Base-by-base conservation (phyloP, 2,888 invertebrate genomes). In the Anaspis maculata region DNA sequence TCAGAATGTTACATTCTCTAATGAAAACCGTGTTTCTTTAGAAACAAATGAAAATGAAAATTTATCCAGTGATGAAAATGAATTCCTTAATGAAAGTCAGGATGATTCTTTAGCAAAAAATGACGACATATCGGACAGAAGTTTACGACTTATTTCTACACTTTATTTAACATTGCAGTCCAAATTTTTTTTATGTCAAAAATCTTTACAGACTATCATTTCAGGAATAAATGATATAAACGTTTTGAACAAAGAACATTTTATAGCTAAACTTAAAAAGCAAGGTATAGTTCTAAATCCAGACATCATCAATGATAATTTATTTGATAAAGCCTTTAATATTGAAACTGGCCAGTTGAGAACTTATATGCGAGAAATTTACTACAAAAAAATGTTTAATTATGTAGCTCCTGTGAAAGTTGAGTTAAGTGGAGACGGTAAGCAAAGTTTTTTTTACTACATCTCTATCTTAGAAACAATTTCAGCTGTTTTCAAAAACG, bases 381-480 rank as follows among this genome's bases (percentile, higher is more conserved):
- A 21, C 34, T 42, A 31, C 24, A 32, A 39, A 26, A 3, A 33
- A 13, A 3, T 39, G 25, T 36, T 42, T 28, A 25, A 34, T 24
- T 40, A 22, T 14, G 25, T 40, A 3, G 28, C 23, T 7, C 39
- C 42, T 5, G 15, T 30, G n/a, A 11, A 15, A 2, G 27, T 34
- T 19, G 10, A 14, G 9, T 13, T 39, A 3, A 32, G 25, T 3
- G n/a, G 39, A 13, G 29, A n/a, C 14, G 12, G 13, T n/a, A 22
- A 11, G 9, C 4, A 3, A 3, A 3, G 3, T 25, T 29, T 19
- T 27, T 21, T 4, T 25, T 25, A 3, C 6, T 25, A 25, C 13
- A 6, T 25, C 3, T 13, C 25, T 9, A 25, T 25, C 9, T 4
- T 25, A 3, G 13, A 10, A 3, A 4, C 25, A 3, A 3, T 25